Conservation (phyloP, 2,888 invertebrate species). For the Apodemia duryi region DNA sequence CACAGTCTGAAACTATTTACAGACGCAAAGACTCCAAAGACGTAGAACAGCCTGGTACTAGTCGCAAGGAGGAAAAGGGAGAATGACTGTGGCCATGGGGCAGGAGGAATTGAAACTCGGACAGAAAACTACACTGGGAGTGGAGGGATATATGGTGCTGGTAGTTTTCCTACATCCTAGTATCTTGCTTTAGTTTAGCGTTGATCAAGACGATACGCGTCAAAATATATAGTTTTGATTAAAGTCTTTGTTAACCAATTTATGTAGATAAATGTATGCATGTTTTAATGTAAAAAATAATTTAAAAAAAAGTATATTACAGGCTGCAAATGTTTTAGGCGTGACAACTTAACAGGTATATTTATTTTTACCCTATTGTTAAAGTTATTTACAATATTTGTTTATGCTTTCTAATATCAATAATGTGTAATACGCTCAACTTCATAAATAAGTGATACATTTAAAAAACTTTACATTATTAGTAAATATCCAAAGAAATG, state of each 20-base stretch:
- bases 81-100: constrained; percentile 18
- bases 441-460: too few relatives aligned
- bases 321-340: background rate
- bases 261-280: constrained; percentile 7
- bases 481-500: too few relatives aligned
- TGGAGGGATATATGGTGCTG: constrained; percentile 5
- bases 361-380: too few relatives aligned
- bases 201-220: background rate
- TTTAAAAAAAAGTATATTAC: background rate
- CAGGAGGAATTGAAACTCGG: constrained; percentile 12
- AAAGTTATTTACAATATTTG: too few relatives aligned
- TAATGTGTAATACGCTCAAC: too few relatives aligned
- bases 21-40: constrained; percentile 19
- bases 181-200: background rate
- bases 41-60: constrained; percentile 10
- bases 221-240: background rate
- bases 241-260: background rate
- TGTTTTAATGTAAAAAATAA: background rate
- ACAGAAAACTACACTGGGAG: background rate
- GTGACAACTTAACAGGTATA: background rate
- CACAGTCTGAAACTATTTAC: background rate
- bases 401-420: too few relatives aligned
- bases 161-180: constrained; percentile 7
- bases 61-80: constrained; percentile 11
- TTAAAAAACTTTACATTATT: too few relatives aligned